phyloP scores from a whole-genome alignment of 2,888 invertebrate genomes.

The Andrena praecox region DNA sequence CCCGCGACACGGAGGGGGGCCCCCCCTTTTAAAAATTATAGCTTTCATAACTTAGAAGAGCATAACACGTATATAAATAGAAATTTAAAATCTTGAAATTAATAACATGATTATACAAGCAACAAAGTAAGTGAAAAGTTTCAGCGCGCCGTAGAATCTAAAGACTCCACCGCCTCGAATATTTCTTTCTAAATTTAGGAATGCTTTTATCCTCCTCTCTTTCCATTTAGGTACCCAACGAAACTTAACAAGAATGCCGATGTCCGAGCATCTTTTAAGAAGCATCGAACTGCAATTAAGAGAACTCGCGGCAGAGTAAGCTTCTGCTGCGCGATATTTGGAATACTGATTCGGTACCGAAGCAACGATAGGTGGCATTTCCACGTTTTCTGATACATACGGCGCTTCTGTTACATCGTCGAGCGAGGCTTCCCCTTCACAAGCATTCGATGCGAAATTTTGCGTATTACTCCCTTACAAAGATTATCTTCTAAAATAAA shows the following conservation, averaged over 20 bases:
- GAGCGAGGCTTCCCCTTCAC: conserved; percentile 22
- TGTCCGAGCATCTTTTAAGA: not conserved
- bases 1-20: conserved; percentile 3
- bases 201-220: conserved; percentile 13
- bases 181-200: conserved; percentile 45
- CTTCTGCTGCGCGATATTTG: conserved; percentile 21
- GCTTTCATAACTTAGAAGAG: conserved; percentile 34
- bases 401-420: conserved; percentile 44
- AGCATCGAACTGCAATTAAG: conserved; percentile 1
- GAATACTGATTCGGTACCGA: conserved; percentile 59
- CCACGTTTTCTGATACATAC: conserved; percentile 58
- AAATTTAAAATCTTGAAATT: conserved; percentile 56
- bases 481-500: conserved; percentile 53
- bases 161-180: not conserved
- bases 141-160: conserved; percentile 12
- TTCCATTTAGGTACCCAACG: not conserved
- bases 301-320: conserved; percentile 18
- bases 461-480: conserved; percentile 39
- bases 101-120: conserved; percentile 55
- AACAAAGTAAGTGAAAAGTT: conserved; percentile 50
- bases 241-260: conserved; percentile 18
- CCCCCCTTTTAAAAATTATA: conserved; percentile 18
- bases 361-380: conserved; percentile 63
- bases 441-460: conserved; percentile 49
- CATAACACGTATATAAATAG: conserved; percentile 52